Conservation (phyloP, 2,113 vertebrate genomes). For the Illadopsis cleaveri region DNA sequence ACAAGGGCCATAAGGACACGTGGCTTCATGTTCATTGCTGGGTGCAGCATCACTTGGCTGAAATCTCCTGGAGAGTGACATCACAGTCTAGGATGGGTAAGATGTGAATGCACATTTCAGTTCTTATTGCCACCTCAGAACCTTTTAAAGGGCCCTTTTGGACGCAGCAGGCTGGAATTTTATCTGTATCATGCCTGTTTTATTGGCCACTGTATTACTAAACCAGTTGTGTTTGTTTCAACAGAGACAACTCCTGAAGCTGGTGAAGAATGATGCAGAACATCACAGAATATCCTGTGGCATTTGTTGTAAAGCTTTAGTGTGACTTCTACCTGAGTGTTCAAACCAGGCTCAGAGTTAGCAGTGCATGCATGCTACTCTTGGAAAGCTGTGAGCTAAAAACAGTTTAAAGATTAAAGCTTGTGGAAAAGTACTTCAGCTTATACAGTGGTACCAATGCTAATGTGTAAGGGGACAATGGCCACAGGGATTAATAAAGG, state of each 20-base stretch:
- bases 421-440: neutral
- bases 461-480: neutral
- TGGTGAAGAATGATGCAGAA: neutral
- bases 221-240: slow-evolving; percentile 12
- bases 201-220: neutral
- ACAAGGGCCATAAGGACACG: neutral
- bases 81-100: neutral
- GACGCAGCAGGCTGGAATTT: neutral
- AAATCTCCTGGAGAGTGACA: neutral
- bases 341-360: neutral
- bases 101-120: neutral
- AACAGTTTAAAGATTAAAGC: neutral
- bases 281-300: neutral
- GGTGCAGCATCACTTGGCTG: neutral
- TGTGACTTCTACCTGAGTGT: neutral
- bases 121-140: neutral
- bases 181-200: neutral
- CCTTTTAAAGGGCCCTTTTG: neutral
- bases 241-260: neutral
- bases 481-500: slow-evolving; percentile 24
- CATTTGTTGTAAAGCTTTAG: neutral
- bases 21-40: neutral
- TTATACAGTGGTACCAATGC: neutral
- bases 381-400: neutral
- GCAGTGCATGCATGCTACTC: neutral